A percentile compares a stretch with the other conserved stretches of the same genome.
These are phyloP conservation scores for Formica exsecta DNA, from an alignment of 1,140 invertebrate genomes.

Conservation along the genomic window DNA sequence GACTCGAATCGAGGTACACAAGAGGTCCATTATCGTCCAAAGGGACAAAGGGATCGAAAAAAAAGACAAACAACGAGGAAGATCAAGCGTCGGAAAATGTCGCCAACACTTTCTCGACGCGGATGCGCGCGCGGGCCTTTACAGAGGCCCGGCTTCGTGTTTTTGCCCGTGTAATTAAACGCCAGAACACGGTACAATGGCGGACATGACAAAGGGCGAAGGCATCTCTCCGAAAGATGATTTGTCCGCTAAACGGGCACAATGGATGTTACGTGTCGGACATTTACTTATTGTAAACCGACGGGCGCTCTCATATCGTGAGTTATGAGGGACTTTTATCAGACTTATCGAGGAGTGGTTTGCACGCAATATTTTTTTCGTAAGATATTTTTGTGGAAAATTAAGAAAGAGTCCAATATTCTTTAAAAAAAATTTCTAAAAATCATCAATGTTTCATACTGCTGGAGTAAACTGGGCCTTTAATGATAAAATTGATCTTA, in stretches of 20 bases:
- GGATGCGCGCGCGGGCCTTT: neutral
- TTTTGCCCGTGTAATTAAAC: slow-evolving; percentile 71
- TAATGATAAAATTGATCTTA: neutral
- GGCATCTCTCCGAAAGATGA: slow-evolving; percentile 33
- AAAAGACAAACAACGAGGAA: slow-evolving; percentile 44
- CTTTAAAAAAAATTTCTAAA: too few relatives aligned
- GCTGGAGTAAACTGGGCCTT: too few relatives aligned
- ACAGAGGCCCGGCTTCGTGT: slow-evolving; percentile 13
- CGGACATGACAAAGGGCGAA: slow-evolving; percentile 60
- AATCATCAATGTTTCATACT: too few relatives aligned
- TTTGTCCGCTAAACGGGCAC: slow-evolving; percentile 15
- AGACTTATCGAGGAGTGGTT: neutral
- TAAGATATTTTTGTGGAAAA: too few relatives aligned
- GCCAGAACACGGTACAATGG: slow-evolving; percentile 56
- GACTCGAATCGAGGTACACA: neutral
- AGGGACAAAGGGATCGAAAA: slow-evolving; percentile 48
- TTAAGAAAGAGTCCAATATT: too few relatives aligned
- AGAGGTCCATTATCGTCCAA: slow-evolving; percentile 51
- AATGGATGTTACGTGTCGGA: slow-evolving; percentile 30
- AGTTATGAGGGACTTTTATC: neutral
- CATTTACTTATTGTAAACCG: slow-evolving; percentile 25
- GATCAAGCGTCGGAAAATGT: slow-evolving; percentile 54
- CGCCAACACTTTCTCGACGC: slow-evolving; percentile 39
- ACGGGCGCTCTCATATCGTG: neutral
- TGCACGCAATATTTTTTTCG: neutral